These are phyloP conservation scores for Trisateles emortualis DNA, from an alignment of 2,888 invertebrate genomes.

Conservation along the genomic window DNA sequence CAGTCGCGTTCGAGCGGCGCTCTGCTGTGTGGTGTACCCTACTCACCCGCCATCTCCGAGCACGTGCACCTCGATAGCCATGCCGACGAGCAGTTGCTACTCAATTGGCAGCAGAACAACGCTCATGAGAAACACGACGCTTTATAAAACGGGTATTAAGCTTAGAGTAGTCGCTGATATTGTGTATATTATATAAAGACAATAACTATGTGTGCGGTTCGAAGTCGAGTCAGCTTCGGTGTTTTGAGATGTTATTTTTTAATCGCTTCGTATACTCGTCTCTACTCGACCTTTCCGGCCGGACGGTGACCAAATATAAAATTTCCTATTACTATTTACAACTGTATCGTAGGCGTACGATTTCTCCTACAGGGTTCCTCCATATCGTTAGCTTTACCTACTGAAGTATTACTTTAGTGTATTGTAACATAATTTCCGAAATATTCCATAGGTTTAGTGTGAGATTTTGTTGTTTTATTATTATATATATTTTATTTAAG, in stretches of 20 bases:
- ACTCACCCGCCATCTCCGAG: conserved; percentile 78
- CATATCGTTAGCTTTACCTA: conserved; percentile 86
- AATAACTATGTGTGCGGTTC: conserved; percentile 75
- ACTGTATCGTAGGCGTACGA: conserved; percentile 73
- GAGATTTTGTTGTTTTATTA: conserved; percentile 56
- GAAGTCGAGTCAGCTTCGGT: conserved; percentile 70
- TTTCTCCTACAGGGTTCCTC: conserved; percentile 85
- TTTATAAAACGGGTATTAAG: conserved; percentile 76
- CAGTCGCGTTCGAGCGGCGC: conserved; percentile 84
- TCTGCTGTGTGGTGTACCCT: conserved; percentile 77
- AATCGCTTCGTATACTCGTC: conserved; percentile 71
- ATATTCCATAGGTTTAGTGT: conserved; percentile 80
- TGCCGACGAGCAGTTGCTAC: conserved; percentile 82
- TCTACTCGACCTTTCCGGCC: conserved; percentile 68
- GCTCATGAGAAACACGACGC: conserved; percentile 67
- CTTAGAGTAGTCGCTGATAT: conserved; percentile 61
- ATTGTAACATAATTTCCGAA: conserved; percentile 72
- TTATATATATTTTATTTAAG: conserved; percentile 54
- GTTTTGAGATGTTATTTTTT: conserved; percentile 71
- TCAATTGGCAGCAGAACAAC: conserved; percentile 85
- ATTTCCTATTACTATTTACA: conserved; percentile 77
- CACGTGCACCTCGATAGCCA: conserved; percentile 62
- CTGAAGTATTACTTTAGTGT: conserved; percentile 83
- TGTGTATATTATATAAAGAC: conserved; percentile 66
- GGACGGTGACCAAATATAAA: conserved; percentile 77